phyloP scores from a whole-genome alignment of 2,888 invertebrate species.

The Argynnis bischoffii region DNA sequence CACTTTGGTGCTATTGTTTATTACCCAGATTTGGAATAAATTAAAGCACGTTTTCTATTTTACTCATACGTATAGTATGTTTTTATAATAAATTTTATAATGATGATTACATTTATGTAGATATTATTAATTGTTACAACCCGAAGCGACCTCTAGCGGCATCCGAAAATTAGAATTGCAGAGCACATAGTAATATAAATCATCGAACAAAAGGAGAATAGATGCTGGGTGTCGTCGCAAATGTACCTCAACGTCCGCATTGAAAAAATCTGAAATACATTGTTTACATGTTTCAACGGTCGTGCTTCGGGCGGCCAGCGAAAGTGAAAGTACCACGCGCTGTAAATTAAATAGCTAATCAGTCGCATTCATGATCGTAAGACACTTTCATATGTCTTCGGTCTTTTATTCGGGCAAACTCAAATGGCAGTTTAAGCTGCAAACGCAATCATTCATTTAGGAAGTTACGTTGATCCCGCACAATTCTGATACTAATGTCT shows the following conservation, averaged over 20 bases:
- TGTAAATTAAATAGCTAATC: slow-evolving; percentile 2
- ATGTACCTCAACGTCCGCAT: neutral
- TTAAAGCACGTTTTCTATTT: too few relatives aligned
- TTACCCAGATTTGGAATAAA: too few relatives aligned
- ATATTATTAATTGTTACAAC: too few relatives aligned
- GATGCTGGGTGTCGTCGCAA: too few relatives aligned
- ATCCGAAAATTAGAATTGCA: too few relatives aligned
- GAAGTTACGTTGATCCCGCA: neutral
- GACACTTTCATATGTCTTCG: slow-evolving; percentile 3
- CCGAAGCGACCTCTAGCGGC: too few relatives aligned
- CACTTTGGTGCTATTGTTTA: too few relatives aligned
- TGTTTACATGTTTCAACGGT: slow-evolving; percentile 15
- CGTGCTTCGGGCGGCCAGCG: slow-evolving; percentile 1
- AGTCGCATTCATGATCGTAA: neutral
- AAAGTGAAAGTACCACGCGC: slow-evolving; percentile 19
- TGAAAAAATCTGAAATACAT: neutral
- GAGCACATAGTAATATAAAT: too few relatives aligned
- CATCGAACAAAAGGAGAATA: too few relatives aligned
- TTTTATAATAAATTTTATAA: too few relatives aligned
- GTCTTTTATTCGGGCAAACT: neutral
- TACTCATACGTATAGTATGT: too few relatives aligned
- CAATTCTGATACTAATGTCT: neutral
- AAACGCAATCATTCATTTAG: neutral
- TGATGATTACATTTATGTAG: too few relatives aligned
- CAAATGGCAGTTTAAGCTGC: neutral